Evolutionary conservation across 2,113 vertebrate species (phyloP).

Genomic region (Morone saxatilis): DNA sequence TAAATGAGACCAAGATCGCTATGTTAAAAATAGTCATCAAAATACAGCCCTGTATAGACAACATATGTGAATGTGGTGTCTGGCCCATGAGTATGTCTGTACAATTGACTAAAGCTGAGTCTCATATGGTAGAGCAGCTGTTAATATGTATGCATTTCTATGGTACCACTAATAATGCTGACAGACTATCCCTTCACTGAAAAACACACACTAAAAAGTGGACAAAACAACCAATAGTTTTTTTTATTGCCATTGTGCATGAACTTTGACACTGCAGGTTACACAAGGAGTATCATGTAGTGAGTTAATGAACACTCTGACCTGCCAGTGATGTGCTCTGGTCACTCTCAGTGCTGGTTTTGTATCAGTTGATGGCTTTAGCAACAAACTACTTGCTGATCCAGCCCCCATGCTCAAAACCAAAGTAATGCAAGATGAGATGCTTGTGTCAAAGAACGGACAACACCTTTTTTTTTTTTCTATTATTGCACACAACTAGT

Average conservation of each 20-base stretch:
- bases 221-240: slow-evolving; percentile 69
- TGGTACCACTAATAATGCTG: background rate
- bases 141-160: background rate
- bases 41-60: background rate
- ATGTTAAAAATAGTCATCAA: too few species aligned
- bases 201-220: slow-evolving; percentile 28
- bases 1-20: background rate
- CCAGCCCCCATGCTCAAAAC: slow-evolving; percentile 64
- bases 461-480: slow-evolving; percentile 50
- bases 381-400: slow-evolving; percentile 66
- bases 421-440: slow-evolving; percentile 66
- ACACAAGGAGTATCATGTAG: slow-evolving; percentile 55
- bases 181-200: background rate
- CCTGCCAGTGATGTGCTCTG: slow-evolving; percentile 74
- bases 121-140: background rate
- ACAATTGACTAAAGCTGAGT: background rate
- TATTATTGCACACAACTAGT: slow-evolving; percentile 83
- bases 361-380: slow-evolving; percentile 73
- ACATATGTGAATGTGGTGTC: background rate
- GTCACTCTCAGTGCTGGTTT: slow-evolving; percentile 74
- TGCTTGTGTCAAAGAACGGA: slow-evolving; percentile 52
- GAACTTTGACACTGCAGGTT: slow-evolving; percentile 77
- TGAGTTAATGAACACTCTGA: slow-evolving; percentile 59
- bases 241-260: slow-evolving; percentile 83
- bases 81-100: background rate